These are phyloP conservation scores for Serinus canaria DNA, from an alignment of 2,113 vertebrate species.

Conservation along the genomic window DNA sequence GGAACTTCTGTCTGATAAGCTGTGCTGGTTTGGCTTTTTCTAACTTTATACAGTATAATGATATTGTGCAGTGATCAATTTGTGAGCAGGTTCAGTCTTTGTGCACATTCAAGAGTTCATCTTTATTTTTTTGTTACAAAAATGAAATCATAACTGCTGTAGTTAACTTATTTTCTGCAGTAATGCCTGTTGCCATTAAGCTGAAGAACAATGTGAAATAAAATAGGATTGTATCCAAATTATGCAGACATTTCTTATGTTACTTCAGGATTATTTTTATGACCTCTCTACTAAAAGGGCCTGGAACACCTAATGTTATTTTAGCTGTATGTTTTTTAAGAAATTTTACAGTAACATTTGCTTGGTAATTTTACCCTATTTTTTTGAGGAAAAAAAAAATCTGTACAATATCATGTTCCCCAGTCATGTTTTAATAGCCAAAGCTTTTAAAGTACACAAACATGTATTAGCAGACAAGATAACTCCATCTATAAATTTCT, in stretches of 20 bases:
- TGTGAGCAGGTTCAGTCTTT: background rate
- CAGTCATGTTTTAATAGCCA: background rate
- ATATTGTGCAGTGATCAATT: background rate
- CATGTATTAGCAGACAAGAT: background rate
- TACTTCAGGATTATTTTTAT: conserved; percentile 11
- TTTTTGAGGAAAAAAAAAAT: background rate
- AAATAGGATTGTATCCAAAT: background rate
- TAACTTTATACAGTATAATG: background rate
- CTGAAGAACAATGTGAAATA: background rate
- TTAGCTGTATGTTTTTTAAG: conserved; percentile 32
- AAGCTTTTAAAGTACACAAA: background rate
- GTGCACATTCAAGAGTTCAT: background rate
- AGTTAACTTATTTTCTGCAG: background rate
- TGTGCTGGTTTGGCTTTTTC: background rate
- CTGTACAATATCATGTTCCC: background rate
- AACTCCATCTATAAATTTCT: background rate
- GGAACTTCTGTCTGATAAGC: background rate
- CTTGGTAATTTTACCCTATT: background rate
- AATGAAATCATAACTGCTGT: background rate
- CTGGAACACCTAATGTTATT: conserved; percentile 14
- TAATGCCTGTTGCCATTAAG: background rate
- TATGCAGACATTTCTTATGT: background rate
- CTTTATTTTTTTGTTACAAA: background rate
- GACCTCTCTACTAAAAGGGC: background rate
- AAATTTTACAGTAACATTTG: background rate